Conservation (phyloP, 2,888 invertebrate species). For the Drosophila lutescens region DNA sequence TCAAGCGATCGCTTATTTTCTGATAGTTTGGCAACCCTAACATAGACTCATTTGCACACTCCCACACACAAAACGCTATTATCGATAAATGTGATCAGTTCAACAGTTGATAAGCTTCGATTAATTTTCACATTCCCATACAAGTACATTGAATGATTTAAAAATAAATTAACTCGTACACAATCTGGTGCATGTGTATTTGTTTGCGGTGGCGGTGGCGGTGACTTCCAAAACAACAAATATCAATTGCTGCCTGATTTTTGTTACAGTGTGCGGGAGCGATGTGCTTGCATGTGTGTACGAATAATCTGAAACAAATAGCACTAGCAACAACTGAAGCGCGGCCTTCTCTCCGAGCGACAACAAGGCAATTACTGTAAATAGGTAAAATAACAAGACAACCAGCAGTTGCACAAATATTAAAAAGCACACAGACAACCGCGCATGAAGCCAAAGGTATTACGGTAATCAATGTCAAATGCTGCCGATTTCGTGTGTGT, state of each 20-base stretch:
- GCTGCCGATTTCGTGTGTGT: slow-evolving; percentile 73
- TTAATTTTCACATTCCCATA: slow-evolving; percentile 25
- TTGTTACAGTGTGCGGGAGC: slow-evolving; percentile 35
- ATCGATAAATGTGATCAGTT: slow-evolving; percentile 24
- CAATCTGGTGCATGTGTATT: slow-evolving; percentile 3
- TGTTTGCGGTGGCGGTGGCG: slow-evolving; percentile 9
- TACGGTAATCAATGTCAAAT: slow-evolving; percentile 81
- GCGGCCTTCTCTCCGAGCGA: slow-evolving; percentile 66
- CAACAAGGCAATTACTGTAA: slow-evolving; percentile 75
- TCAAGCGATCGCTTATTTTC: neutral
- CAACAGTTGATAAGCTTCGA: slow-evolving; percentile 21
- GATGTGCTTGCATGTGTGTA: slow-evolving; percentile 11
- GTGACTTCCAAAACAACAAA: slow-evolving; percentile 29
- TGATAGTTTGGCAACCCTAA: slow-evolving; percentile 1
- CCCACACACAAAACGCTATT: neutral
- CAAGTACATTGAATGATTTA: slow-evolving; percentile 21
- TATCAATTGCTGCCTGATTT: slow-evolving; percentile 31
- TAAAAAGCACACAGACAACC: slow-evolving; percentile 34
- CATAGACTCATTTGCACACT: neutral
- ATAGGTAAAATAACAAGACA: slow-evolving; percentile 72
- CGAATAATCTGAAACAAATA: slow-evolving; percentile 60
- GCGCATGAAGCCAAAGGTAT: slow-evolving; percentile 60
- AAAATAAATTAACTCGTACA: slow-evolving; percentile 33
- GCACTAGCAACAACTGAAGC: slow-evolving; percentile 36
- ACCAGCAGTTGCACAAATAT: slow-evolving; percentile 73